Evolutionary conservation across 1,140 invertebrate genomes (phyloP), one percentile per base, ranked within the genome.

Genomic region (Drosophila subpulchrella): DNA sequence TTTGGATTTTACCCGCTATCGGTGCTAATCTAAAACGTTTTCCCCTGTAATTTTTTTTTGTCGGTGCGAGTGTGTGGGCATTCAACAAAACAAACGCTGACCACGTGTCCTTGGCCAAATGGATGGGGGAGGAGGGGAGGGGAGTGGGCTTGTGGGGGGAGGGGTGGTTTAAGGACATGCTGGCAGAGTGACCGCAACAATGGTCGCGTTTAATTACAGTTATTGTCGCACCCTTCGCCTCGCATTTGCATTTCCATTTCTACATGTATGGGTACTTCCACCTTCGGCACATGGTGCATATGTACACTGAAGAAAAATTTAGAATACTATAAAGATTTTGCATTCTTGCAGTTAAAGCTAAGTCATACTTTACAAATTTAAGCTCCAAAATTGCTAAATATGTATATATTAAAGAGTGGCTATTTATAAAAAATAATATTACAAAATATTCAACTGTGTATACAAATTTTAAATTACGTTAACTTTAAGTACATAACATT

Each of bases 181-280:
- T 79, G 75, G 78, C 61, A 56, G 72, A 88, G 51, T 83, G 83
- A 89, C 83, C 83, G 79, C 83, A 88, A 88, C 83, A 88, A 88
- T 88, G 79, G 79, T 80, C 63, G 75, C 83, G 72, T 88, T 88
- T 88, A 88, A 88, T 88, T 88, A 88, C 84, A 77, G 79, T 88
- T 84, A 88, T 88, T 88, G 83, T 88, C 75, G 83, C 84, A 80
- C 83, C 79, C 84, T 71, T 88, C 79, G 72, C 41, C 59, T 30
- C 79, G 60, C 76, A 89, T 86, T 88, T 80, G 79, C 83, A 88
- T 86, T 84, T 32, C 41, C 57, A 53, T 32, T 27, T 68, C 63
- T 39, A 41, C 39, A 68, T 53, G 44, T 46, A 50, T 20, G 5
- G 2, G 30, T 63, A 51, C 7, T 67, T 53, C 61, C 65, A 66